phyloP scores from a whole-genome alignment of 2,888 invertebrate species.

The Hecatera dysodea region DNA sequence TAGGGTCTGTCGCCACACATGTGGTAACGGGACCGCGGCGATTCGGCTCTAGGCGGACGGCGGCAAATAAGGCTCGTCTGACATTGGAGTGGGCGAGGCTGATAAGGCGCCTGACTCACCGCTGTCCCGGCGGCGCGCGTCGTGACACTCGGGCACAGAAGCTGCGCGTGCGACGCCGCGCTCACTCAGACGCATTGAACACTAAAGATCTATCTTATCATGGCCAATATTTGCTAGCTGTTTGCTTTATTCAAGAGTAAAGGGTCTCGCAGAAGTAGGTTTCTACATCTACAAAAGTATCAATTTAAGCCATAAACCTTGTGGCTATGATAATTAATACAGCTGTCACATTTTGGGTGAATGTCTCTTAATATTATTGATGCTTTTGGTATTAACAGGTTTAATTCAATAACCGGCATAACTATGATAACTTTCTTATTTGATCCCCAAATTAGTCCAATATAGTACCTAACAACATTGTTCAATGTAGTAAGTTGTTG shows the following conservation, averaged over 20 bases:
- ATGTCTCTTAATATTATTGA: too few species aligned
- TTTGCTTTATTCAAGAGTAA: neutral
- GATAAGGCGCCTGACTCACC: slow-evolving; percentile 50
- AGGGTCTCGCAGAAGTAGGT: neutral
- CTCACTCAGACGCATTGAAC: slow-evolving; percentile 1
- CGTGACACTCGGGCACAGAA: neutral
- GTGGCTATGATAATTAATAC: too few species aligned
- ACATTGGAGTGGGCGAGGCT: slow-evolving; percentile 35
- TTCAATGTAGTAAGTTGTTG: neutral
- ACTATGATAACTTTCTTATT: neutral
- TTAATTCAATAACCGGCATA: neutral
- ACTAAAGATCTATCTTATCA: too few species aligned
- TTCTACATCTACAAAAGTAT: neutral
- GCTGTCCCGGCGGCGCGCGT: slow-evolving; percentile 2
- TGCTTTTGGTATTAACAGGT: too few species aligned
- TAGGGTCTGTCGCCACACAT: neutral
- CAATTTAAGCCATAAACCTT: neutral
- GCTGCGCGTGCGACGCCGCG: neutral
- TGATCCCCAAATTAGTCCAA: neutral
- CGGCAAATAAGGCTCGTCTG: slow-evolving; percentile 5
- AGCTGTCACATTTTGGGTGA: neutral
- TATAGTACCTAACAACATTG: too few species aligned
- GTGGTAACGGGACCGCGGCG: neutral
- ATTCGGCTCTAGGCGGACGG: neutral
- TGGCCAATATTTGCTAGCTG: neutral